phyloP scores from a whole-genome alignment of 2,888 invertebrate species.

The Halocaridina rubra region DNA sequence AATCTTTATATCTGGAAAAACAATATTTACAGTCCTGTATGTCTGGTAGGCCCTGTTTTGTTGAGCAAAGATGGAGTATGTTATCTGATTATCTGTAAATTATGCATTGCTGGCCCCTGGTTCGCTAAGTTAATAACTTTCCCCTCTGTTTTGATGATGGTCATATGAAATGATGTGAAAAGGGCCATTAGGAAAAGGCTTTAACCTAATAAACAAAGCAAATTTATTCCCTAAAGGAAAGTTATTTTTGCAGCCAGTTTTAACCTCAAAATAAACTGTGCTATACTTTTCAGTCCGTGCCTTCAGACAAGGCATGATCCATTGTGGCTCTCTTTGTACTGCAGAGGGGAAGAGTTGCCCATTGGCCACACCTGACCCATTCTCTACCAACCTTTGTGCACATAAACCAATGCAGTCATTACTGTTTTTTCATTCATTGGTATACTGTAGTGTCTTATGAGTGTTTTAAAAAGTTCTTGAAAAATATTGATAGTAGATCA shows the following conservation, averaged over 20 bases:
- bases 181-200: slow-evolving; percentile 32
- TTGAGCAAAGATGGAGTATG: slow-evolving; percentile 27
- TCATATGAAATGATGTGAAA: slow-evolving; percentile 44
- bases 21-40: slow-evolving; percentile 30
- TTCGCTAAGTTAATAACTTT: slow-evolving; percentile 57
- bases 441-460: no score
- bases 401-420: slow-evolving; percentile 43
- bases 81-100: slow-evolving; percentile 39
- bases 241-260: slow-evolving; percentile 33
- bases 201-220: no score
- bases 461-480: no score
- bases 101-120: slow-evolving; percentile 64
- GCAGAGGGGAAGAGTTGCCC: slow-evolving; percentile 62
- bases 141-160: slow-evolving; percentile 59
- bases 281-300: slow-evolving; percentile 57
- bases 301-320: slow-evolving; percentile 51
- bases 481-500: no score
- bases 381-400: slow-evolving; percentile 45
- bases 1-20: slow-evolving; percentile 28
- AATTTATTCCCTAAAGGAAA: slow-evolving; percentile 34
- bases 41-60: slow-evolving; percentile 48
- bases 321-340: slow-evolving; percentile 58
- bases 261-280: slow-evolving; percentile 53
- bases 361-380: slow-evolving; percentile 55
- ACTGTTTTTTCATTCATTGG: no score